These are phyloP conservation scores for Ceyx erithaca DNA, from an alignment of 2,797 vertebrate species.

Conservation along the genomic window DNA sequence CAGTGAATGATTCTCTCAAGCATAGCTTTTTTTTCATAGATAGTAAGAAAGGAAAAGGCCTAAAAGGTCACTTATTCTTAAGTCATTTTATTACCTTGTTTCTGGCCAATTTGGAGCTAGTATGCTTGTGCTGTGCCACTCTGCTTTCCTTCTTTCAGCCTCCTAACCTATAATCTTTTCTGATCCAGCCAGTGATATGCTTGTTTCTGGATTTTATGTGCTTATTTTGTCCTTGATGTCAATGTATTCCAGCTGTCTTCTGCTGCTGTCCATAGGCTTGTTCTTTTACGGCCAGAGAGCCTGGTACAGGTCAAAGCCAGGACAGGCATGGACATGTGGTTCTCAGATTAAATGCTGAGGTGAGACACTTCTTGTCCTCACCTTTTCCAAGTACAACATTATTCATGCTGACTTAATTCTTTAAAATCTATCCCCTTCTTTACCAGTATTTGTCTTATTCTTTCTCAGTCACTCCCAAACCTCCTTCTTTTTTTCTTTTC, in stretches of 20 bases:
- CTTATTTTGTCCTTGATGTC: not conserved
- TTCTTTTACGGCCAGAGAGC: not conserved
- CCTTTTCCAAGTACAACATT: not conserved
- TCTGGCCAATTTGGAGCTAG: not conserved
- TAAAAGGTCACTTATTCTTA: not conserved
- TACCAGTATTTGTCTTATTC: not conserved
- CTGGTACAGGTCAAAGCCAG: not conserved
- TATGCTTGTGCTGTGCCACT: not conserved
- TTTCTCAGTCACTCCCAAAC: not conserved
- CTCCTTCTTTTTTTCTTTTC: not conserved
- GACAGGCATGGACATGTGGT: not conserved
- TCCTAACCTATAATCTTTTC: not conserved
- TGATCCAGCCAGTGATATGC: not conserved
- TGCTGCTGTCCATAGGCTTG: not conserved
- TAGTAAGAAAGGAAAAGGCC: not conserved
- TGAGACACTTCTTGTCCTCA: not conserved
- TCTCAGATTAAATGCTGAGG: constrained; percentile 7
- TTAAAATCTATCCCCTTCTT: not conserved
- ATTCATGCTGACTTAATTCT: constrained; percentile 15
- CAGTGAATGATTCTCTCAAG: not conserved
- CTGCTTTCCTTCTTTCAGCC: not conserved
- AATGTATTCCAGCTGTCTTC: not conserved
- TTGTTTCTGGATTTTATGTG: not conserved
- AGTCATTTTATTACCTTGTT: not conserved
- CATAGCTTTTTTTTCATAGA: not conserved